These are phyloP conservation scores for Anomalospiza imberbis DNA, from an alignment of 2,797 vertebrate genomes.

Conservation along the genomic window DNA sequence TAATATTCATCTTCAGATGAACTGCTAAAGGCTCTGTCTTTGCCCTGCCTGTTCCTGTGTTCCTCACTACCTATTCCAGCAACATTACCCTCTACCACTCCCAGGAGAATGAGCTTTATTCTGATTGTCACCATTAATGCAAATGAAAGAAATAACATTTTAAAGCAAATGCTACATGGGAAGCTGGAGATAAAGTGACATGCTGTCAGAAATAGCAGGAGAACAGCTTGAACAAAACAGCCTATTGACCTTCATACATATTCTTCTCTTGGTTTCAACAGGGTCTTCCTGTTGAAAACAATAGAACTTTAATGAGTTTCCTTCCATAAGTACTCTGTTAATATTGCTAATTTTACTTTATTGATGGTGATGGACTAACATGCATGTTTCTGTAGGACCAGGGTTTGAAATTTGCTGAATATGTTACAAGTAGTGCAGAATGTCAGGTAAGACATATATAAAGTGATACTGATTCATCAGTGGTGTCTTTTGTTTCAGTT, in stretches of 20 bases:
- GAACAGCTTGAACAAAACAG: background rate
- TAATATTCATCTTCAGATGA: background rate
- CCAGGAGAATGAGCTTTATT: background rate
- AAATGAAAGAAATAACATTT: background rate
- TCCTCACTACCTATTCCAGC: background rate
- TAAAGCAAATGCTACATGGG: background rate
- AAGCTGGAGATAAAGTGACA: background rate
- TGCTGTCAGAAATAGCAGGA: background rate
- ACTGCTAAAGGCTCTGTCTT: background rate
- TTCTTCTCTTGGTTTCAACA: background rate
- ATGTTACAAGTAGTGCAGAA: background rate
- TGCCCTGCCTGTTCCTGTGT: background rate
- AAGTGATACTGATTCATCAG: background rate
- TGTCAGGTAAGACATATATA: background rate
- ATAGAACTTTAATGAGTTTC: background rate
- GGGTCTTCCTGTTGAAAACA: background rate
- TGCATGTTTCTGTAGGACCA: background rate
- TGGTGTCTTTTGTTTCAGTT: constrained; percentile 53
- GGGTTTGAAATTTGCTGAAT: background rate
- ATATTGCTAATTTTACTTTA: background rate
- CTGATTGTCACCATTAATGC: background rate
- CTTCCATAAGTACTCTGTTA: background rate
- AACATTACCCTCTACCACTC: background rate
- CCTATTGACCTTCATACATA: background rate
- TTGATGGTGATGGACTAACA: background rate